Conservation (phyloP, 2,113 vertebrate genomes). For the Xenotilapia caudafasciata region DNA sequence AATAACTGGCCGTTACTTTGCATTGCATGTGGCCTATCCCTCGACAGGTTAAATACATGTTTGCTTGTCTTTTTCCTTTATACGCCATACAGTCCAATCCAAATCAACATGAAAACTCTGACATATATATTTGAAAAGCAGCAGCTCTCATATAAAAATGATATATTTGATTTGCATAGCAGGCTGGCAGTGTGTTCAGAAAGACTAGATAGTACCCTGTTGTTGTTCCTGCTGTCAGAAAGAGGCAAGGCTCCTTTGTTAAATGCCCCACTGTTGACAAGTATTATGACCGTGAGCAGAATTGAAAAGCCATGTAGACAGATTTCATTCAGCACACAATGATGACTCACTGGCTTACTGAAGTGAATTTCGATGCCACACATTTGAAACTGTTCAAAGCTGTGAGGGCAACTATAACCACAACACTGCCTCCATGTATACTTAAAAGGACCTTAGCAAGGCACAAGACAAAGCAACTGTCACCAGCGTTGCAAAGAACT, state of each 20-base stretch:
- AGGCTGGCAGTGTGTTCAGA: not conserved
- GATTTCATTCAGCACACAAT: constrained; percentile 28
- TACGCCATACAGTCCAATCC: not conserved
- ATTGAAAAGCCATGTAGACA: constrained; percentile 26
- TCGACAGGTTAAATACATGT: not conserved
- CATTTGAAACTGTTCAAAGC: constrained; percentile 6
- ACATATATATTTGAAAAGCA: not conserved
- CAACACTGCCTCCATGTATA: not conserved
- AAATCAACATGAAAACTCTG: not conserved
- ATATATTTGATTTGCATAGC: not conserved
- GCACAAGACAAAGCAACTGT: not conserved
- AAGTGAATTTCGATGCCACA: constrained; percentile 27
- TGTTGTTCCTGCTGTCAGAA: constrained; percentile 26
- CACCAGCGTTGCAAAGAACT: not conserved
- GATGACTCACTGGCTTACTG: constrained; percentile 23
- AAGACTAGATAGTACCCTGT: not conserved
- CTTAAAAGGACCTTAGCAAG: not conserved
- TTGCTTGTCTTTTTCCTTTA: not conserved
- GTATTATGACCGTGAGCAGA: constrained; percentile 11
- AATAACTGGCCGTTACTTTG: not conserved
- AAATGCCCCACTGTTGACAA: constrained; percentile 37
- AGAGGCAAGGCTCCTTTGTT: constrained; percentile 24
- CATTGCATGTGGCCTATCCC: not conserved
- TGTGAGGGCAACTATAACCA: not conserved
- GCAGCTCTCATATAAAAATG: not conserved